A percentile compares a stretch with the other conserved stretches of the same genome.
phyloP scores from a whole-genome alignment of 35 echinoderm and acorn worm genomes.

The Apostichopus parvimensis region DNA sequence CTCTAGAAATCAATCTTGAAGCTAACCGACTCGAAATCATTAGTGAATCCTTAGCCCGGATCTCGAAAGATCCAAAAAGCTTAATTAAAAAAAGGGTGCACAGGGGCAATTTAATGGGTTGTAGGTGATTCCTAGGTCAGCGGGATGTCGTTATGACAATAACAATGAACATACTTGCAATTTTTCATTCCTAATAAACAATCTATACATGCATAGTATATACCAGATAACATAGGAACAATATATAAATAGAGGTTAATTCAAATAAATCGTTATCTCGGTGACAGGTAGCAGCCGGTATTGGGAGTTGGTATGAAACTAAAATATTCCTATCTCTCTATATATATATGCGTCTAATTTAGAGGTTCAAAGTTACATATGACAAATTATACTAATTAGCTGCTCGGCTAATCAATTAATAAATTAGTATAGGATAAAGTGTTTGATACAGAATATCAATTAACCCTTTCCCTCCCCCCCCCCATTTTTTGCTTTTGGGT shows the following conservation, averaged over 20 bases:
- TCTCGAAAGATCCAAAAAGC: too few relatives aligned
- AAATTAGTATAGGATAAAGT: not conserved
- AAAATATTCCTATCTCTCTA: not conserved
- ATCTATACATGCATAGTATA: not conserved
- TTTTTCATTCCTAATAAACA: too few relatives aligned
- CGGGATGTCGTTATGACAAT: too few relatives aligned
- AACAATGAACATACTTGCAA: too few relatives aligned
- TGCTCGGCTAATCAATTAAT: not conserved
- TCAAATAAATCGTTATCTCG: not conserved
- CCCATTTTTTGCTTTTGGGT: too few relatives aligned
- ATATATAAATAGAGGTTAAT: not conserved
- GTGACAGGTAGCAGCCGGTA: not conserved
- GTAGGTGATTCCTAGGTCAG: too few relatives aligned
- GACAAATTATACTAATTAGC: not conserved
- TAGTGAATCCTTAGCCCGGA: too few relatives aligned
- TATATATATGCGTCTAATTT: not conserved
- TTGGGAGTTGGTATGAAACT: not conserved
- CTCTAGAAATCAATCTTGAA: too few relatives aligned
- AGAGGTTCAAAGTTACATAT: not conserved
- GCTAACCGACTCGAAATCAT: too few relatives aligned
- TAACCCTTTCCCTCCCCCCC: not conserved
- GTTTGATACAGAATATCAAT: not conserved
- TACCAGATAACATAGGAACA: not conserved
- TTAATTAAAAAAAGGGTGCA: too few relatives aligned
- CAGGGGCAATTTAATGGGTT: too few relatives aligned